phyloP scores from a whole-genome alignment of 2,797 vertebrate genomes.

The Otolemur crassicaudatus region DNA sequence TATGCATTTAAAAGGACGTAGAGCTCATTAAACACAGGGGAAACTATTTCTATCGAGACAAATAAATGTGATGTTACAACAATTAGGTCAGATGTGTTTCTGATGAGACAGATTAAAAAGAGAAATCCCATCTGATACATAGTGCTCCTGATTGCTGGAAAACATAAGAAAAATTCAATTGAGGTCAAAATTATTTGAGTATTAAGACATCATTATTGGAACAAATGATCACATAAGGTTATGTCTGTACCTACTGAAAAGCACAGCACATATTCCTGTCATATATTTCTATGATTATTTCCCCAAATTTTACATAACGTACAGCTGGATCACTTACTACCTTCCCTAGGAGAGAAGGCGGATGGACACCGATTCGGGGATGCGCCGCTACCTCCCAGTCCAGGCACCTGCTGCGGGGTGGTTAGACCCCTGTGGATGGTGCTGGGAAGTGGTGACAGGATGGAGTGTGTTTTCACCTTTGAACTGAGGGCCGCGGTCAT shows the following conservation, averaged over 20 bases:
- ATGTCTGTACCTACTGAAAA: not conserved
- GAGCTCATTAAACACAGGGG: not conserved
- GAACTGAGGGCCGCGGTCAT: conserved; percentile 3
- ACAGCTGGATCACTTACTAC: not conserved
- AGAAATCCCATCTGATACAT: not conserved
- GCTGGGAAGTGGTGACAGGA: too few species aligned
- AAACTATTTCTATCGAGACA: not conserved
- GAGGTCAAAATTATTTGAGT: too few species aligned
- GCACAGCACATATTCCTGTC: not conserved
- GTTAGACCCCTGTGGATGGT: too few species aligned
- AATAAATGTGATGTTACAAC: not conserved
- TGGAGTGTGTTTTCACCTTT: not conserved
- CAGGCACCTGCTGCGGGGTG: not conserved
- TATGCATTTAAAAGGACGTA: too few species aligned
- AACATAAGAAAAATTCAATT: not conserved
- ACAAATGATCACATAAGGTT: not conserved
- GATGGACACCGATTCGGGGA: accelerated
- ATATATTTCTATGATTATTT: not conserved
- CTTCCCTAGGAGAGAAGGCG: not conserved
- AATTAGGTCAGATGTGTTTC: not conserved
- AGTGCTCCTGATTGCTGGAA: not conserved
- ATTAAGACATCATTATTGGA: not conserved
- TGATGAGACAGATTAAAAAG: not conserved
- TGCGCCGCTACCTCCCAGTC: accelerated
- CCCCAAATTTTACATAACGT: not conserved